Evolutionary conservation across 1,140 invertebrate genomes (phyloP).

Genomic region (Anoplophora glabripennis): DNA sequence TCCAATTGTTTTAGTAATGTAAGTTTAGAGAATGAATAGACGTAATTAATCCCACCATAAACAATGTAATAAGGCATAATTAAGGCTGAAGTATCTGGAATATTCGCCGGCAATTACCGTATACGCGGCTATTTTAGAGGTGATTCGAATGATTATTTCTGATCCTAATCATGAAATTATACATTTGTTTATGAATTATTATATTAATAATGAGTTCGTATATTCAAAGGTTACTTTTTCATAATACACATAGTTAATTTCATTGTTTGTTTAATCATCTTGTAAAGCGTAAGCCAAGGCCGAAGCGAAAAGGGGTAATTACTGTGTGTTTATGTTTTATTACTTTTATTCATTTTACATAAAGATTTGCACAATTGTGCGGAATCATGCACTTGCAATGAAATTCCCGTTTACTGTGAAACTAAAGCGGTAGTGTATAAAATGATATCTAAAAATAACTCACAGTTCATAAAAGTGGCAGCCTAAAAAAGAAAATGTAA

Average conservation of each 20-base stretch:
- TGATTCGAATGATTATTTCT: slow-evolving; percentile 1
- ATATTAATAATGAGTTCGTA: background rate
- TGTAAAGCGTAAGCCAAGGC: background rate
- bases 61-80: slow-evolving; percentile 1
- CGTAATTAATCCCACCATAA: background rate
- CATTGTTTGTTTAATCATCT: background rate
- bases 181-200: slow-evolving; percentile 6
- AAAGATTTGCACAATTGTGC: too few species aligned
- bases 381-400: too few species aligned
- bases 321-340: too few species aligned
- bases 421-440: too few species aligned
- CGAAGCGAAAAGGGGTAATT: too few species aligned
- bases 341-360: too few species aligned
- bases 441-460: too few species aligned
- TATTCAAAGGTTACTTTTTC: slow-evolving; percentile 1
- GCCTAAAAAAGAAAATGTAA: too few species aligned
- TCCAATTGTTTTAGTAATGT: too few species aligned
- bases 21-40: too few species aligned
- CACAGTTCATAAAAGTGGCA: too few species aligned
- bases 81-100: background rate
- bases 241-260: background rate
- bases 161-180: slow-evolving; percentile 4
- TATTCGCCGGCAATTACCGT: background rate
- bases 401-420: too few species aligned
- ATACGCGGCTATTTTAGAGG: background rate